Evolutionary conservation across 2,113 vertebrate species (phyloP), one percentile per base, ranked within the genome.

Genomic region (Verasper variegatus): DNA sequence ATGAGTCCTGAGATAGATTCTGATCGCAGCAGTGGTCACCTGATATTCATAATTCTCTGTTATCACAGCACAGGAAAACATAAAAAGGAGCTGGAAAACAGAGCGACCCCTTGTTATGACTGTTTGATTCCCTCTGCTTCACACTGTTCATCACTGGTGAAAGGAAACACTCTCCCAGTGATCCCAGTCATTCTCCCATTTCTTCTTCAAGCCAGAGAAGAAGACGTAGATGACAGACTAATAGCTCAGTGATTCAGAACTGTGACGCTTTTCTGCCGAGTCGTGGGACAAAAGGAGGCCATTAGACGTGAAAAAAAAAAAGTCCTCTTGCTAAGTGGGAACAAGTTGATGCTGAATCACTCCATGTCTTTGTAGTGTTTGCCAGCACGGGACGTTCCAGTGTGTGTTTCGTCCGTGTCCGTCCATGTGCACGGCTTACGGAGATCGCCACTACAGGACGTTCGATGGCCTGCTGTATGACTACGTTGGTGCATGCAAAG

Each of bases 391-490:
- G 51, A 95, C 95, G 0, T 99, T 99, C 86, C 96, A 96, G 82
- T 99, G 98, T 68, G 75, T 78, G 64, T 97, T 98, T 84, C 94
- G 87, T 18, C 96, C 97, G 0, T 99, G 98, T n/a, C 95, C 98
- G 0, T 96, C 97, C 18, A 97, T 98, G 95, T 99, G 98, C 86
- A 96, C 95, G 0, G 93, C 94, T 0, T 99, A 99, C 0, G 96
- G 97, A 0, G 98, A 99, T 78, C 96, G 98, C 0, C 98, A 99
- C 89, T 99, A 97, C 92, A 92, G 95, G 42, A 99, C 97, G 0
- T 99, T 99, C 35, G 98, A 99, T 12, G 97, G 98, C 1, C 93
- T 99, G 52, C 93, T 96, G 0, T 99, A 95, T 68, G 98, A 98
- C 92, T 99, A 98, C 3, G 89, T 97, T 24, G 97, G 97, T 1